A percentile compares a stretch with the other conserved stretches of the same genome.
Conservation (phyloP, 1,140 invertebrate species). For the Mactra quadrangularis region DNA sequence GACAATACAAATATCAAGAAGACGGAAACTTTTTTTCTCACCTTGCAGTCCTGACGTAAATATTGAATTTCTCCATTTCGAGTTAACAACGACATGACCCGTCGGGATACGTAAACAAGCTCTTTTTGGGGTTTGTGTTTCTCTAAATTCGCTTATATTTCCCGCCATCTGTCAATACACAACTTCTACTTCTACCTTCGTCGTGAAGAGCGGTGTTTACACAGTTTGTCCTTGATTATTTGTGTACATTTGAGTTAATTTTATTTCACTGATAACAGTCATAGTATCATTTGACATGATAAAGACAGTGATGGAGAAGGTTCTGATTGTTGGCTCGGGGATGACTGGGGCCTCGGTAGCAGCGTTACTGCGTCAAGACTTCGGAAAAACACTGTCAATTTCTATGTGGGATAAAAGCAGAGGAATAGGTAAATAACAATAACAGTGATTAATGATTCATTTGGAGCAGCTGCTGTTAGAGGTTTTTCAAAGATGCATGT, state of each 20-base stretch:
- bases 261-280: not conserved
- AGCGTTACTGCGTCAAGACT: conserved; percentile 31
- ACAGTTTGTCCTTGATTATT: not conserved
- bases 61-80: conserved; percentile 45
- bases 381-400: conserved; percentile 20
- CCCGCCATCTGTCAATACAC: conserved; percentile 31
- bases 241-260: not conserved
- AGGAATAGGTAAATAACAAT: conserved; percentile 39
- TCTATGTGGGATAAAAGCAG: conserved; percentile 55
- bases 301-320: conserved; percentile 44
- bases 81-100: conserved; percentile 36
- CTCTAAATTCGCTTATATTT: conserved; percentile 14
- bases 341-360: conserved; percentile 52
- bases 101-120: conserved; percentile 36
- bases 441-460: too few species aligned
- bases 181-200: not conserved
- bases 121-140: conserved; percentile 45
- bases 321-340: conserved; percentile 51
- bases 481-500: too few species aligned
- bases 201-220: conserved; percentile 5
- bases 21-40: not conserved
- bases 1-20: not conserved
- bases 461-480: too few species aligned
- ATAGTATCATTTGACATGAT: conserved; percentile 19
- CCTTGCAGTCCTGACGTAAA: conserved; percentile 32